These are phyloP conservation scores for Diachrysia chrysitis DNA, from an alignment of 2,888 invertebrate genomes.

Conservation along the genomic window DNA sequence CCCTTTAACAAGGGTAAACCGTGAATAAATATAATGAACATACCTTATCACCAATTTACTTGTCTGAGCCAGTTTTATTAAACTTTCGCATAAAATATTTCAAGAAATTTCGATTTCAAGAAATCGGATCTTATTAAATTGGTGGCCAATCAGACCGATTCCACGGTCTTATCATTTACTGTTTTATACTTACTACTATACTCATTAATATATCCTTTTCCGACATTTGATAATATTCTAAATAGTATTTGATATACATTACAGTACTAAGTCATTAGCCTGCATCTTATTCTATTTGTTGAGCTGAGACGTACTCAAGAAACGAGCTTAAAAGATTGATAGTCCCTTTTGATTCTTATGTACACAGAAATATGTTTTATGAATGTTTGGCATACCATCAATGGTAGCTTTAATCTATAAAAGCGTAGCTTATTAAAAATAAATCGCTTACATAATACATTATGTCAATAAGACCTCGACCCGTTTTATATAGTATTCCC, in stretches of 20 bases:
- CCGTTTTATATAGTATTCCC: constrained; percentile 25
- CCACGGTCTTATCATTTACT: too few species aligned
- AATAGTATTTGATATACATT: too few species aligned
- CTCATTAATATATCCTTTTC: too few species aligned
- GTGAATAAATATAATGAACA: constrained; percentile 65
- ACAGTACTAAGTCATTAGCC: not conserved
- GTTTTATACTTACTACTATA: too few species aligned
- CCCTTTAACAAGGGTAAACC: constrained; percentile 62
- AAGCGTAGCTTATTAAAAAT: constrained; percentile 12
- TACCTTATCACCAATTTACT: constrained; percentile 64
- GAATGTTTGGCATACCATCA: not conserved
- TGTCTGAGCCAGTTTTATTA: constrained; percentile 46
- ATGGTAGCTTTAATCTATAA: constrained; percentile 1
- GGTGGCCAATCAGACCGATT: not conserved
- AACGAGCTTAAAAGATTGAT: not conserved
- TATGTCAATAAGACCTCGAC: constrained; percentile 20
- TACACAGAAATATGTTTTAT: constrained; percentile 5
- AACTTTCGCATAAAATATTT: too few species aligned
- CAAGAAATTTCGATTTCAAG: constrained; percentile 47
- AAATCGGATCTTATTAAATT: constrained; percentile 13
- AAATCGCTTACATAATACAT: constrained; percentile 22
- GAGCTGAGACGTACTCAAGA: not conserved
- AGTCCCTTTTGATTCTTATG: not conserved
- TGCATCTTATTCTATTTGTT: not conserved
- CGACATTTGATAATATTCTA: too few species aligned